Percentiles rank a stretch among this genome's conserved stretches.
These are phyloP conservation scores for Hemicordylus capensis DNA, from an alignment of 2,113 vertebrate species.

Conservation along the genomic window DNA sequence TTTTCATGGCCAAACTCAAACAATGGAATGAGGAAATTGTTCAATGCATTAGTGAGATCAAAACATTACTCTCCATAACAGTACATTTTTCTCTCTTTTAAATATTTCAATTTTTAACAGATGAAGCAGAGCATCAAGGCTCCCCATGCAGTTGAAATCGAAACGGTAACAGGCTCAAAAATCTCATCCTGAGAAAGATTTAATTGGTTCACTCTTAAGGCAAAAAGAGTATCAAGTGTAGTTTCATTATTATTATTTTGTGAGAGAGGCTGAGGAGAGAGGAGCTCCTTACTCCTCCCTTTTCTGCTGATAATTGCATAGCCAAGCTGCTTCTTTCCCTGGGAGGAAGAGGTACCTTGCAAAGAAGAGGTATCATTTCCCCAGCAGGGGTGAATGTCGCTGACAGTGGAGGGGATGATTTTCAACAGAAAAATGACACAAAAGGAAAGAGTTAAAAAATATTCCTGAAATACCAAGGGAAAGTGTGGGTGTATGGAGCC, in stretches of 20 bases:
- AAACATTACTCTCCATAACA: not conserved
- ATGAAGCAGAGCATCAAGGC: not conserved
- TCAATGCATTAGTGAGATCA: not conserved
- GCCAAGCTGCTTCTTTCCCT: not conserved
- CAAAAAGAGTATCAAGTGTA: not conserved
- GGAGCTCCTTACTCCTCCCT: not conserved
- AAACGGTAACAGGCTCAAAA: not conserved
- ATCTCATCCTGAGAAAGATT: not conserved
- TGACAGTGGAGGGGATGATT: not conserved
- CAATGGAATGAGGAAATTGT: too few species aligned
- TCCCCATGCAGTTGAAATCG: not conserved
- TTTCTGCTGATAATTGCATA: not conserved
- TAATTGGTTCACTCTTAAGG: not conserved
- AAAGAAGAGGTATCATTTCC: not conserved
- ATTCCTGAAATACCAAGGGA: not conserved
- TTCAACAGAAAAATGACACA: not conserved
- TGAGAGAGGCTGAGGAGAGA: not conserved
- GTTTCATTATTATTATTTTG: not conserved
- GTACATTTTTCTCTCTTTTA: not conserved
- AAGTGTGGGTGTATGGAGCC: not conserved
- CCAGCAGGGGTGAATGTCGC: too few species aligned
- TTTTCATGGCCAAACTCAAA: not conserved
- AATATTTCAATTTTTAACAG: not conserved
- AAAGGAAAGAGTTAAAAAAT: not conserved
- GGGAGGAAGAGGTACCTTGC: not conserved